phyloP scores from a whole-genome alignment of 2,888 invertebrate genomes.

The Rhimphoctona megacephalus region DNA sequence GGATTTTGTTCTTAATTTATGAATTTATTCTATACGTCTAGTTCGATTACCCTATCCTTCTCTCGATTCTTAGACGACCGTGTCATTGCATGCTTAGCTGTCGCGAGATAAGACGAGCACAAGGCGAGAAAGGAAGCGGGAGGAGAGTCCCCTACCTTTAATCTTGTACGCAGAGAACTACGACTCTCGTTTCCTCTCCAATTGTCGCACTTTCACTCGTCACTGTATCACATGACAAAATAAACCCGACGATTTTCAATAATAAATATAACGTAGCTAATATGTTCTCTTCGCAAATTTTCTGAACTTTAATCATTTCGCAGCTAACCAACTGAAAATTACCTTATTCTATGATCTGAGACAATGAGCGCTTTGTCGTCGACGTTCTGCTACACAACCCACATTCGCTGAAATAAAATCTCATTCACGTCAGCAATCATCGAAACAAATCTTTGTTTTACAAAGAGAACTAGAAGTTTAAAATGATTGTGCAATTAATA shows the following conservation, averaged over 20 bases:
- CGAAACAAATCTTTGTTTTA: no score
- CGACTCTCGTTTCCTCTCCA: slow-evolving; percentile 52
- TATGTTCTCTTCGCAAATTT: slow-evolving; percentile 33
- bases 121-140: slow-evolving; percentile 5
- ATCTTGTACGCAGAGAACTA: slow-evolving; percentile 66
- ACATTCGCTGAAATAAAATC: no score
- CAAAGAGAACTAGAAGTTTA: no score
- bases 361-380: neutral
- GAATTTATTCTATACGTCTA: slow-evolving; percentile 18
- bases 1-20: slow-evolving; percentile 9
- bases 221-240: slow-evolving; percentile 54
- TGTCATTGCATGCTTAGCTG: slow-evolving; percentile 47
- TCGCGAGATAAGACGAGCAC: slow-evolving; percentile 49
- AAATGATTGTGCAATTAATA: neutral
- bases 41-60: slow-evolving; percentile 37
- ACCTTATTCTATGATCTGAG: neutral
- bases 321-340: slow-evolving; percentile 18
- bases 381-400: no score
- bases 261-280: slow-evolving; percentile 48
- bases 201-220: slow-evolving; percentile 70
- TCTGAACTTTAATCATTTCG: neutral
- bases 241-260: slow-evolving; percentile 61
- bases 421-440: no score
- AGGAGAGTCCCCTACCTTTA: slow-evolving; percentile 36
- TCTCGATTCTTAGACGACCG: slow-evolving; percentile 62